Evolutionary conservation across 2,888 invertebrate species (phyloP).

Genomic region (Chymomyza fuscimana): DNA sequence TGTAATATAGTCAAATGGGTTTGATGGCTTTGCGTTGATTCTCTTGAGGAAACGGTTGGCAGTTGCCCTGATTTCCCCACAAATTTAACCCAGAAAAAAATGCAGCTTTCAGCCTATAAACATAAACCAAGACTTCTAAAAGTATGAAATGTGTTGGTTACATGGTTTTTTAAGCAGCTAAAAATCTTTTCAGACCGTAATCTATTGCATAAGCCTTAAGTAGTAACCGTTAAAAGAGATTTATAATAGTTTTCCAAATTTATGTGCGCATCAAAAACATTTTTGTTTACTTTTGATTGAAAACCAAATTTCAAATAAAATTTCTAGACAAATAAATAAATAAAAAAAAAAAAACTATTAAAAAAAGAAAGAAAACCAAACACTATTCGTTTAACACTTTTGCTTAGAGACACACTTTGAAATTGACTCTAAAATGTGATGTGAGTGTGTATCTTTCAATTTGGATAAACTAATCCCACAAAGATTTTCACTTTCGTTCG

Average conservation of each 20-base stretch:
- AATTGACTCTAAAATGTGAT: slow-evolving; percentile 29
- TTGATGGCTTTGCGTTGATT: too few species aligned
- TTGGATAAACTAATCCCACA: slow-evolving; percentile 36
- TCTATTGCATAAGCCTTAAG: slow-evolving; percentile 38
- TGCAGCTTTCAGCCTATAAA: too few species aligned
- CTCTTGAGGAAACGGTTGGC: too few species aligned
- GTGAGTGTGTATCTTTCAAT: slow-evolving; percentile 42
- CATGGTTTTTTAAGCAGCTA: too few species aligned
- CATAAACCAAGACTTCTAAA: too few species aligned
- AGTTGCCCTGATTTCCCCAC: too few species aligned
- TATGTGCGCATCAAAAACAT: slow-evolving; percentile 14
- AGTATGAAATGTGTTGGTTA: too few species aligned
- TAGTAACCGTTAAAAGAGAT: slow-evolving; percentile 24
- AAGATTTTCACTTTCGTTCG: slow-evolving; percentile 66
- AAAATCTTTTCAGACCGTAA: background rate
- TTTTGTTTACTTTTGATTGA: slow-evolving; percentile 57
- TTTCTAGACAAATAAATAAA: background rate
- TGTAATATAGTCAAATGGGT: too few species aligned
- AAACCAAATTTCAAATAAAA: slow-evolving; percentile 26
- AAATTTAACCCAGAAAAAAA: too few species aligned
- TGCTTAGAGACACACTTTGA: slow-evolving; percentile 38
- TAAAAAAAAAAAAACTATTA: background rate
- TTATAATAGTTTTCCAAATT: slow-evolving; percentile 37
- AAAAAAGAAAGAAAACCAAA: slow-evolving; percentile 4
- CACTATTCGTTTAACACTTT: slow-evolving; percentile 58